These are phyloP conservation scores for Drosophila willistoni DNA, from an alignment of 1,140 invertebrate genomes.

Conservation along the genomic window DNA sequence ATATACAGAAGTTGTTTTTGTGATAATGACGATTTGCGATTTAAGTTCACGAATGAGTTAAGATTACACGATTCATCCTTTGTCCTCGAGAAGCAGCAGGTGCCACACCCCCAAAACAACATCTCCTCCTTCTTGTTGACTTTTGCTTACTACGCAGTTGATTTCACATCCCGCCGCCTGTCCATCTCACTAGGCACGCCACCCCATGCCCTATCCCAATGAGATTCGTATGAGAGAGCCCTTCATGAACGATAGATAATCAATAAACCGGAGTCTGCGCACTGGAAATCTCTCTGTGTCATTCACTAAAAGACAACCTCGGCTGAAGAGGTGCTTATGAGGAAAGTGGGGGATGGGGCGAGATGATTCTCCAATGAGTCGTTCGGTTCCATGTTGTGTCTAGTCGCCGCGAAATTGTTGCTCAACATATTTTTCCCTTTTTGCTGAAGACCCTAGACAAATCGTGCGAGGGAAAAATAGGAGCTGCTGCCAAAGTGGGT, in stretches of 20 bases:
- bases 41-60: no score
- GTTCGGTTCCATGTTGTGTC: constrained; percentile 37
- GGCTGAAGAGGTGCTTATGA: not conserved
- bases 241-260: constrained; percentile 41
- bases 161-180: constrained; percentile 60
- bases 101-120: constrained; percentile 38
- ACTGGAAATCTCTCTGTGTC: constrained; percentile 40
- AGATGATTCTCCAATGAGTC: constrained; percentile 39
- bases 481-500: constrained; percentile 53
- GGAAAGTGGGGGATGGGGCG: constrained; percentile 1
- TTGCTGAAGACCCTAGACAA: not conserved
- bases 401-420: constrained; percentile 47
- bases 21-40: no score
- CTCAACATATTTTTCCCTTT: constrained; percentile 17
- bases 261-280: constrained; percentile 65
- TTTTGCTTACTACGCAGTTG: constrained; percentile 79
- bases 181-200: constrained; percentile 10
- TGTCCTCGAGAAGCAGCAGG: constrained; percentile 32
- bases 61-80: constrained; percentile 29
- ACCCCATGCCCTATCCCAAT: constrained; percentile 73
- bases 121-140: constrained; percentile 47
- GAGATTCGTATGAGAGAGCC: constrained; percentile 42
- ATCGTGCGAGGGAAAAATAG: constrained; percentile 10
- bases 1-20: no score
- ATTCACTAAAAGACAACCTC: constrained; percentile 63